phyloP scores from a whole-genome alignment of 2,888 invertebrate genomes.

The Oasisia sp. region DNA sequence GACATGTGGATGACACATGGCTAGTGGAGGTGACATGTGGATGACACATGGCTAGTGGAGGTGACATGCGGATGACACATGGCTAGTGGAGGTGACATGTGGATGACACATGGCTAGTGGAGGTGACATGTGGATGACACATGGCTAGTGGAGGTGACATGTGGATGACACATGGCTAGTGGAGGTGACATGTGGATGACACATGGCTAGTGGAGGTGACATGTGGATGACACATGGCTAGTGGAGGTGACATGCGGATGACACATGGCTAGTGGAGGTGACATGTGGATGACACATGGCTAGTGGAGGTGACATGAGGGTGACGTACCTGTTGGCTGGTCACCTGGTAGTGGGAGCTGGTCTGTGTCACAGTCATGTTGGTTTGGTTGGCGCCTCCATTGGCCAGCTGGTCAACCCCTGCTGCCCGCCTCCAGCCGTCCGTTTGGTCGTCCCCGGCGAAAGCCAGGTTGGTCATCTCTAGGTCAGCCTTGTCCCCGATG shows the following conservation, averaged over 20 bases:
- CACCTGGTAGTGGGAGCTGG: neutral
- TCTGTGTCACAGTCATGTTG: constrained; percentile 12
- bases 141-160: neutral
- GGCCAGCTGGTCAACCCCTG: neutral
- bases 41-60: neutral
- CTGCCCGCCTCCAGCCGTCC: neutral
- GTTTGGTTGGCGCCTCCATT: neutral
- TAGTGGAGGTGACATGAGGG: neutral
- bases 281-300: neutral
- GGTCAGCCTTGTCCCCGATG: neutral
- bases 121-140: neutral
- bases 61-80: neutral
- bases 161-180: neutral
- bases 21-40: neutral
- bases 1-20: neutral
- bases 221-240: neutral
- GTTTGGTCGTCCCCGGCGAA: neutral
- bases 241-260: neutral
- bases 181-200: neutral
- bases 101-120: neutral
- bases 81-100: neutral
- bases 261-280: neutral
- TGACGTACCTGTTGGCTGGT: neutral
- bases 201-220: neutral
- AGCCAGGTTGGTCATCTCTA: neutral